A percentile compares a stretch with the other conserved stretches of the same genome.
These are phyloP conservation scores for Drosophila micromelanica DNA, from an alignment of 1,140 invertebrate species.

Conservation along the genomic window DNA sequence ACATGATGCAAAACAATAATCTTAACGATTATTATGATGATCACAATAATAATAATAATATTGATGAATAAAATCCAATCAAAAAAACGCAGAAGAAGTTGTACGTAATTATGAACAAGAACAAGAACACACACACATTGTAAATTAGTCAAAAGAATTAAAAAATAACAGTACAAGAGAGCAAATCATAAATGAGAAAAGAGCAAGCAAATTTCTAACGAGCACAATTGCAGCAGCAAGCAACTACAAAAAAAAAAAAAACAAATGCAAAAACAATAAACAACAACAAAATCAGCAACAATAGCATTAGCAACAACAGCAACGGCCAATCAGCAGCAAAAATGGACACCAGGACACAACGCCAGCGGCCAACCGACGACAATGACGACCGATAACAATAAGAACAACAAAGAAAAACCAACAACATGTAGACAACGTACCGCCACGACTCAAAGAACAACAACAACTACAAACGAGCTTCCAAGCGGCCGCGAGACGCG, in stretches of 20 bases:
- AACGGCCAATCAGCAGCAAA: conserved; percentile 26
- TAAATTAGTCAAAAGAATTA: conserved; percentile 73
- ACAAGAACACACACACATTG: conserved; percentile 75
- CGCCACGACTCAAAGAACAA: conserved; percentile 33
- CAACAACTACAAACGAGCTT: conserved; percentile 70
- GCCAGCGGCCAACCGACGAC: conserved; percentile 29
- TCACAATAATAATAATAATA: conserved; percentile 59
- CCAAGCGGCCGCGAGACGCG: conserved; percentile 64
- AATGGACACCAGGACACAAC: conserved; percentile 5
- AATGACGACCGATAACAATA: conserved; percentile 3
- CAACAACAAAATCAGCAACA: neutral
- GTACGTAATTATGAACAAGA: conserved; percentile 81
- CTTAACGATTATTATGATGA: conserved; percentile 38
- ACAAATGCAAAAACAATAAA: conserved; percentile 14
- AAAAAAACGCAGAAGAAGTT: conserved; percentile 80
- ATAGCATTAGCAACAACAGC: conserved; percentile 37
- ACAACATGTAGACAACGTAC: conserved; percentile 16
- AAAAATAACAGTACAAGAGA: conserved; percentile 41
- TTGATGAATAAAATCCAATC: conserved; percentile 77
- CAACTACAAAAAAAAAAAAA: conserved; percentile 29
- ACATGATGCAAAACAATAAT: conserved; percentile 35
- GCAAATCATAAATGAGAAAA: conserved; percentile 34
- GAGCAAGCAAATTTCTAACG: conserved; percentile 66
- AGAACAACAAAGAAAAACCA: conserved; percentile 25
- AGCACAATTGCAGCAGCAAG: conserved; percentile 42